Evolutionary conservation across 2,113 vertebrate genomes (phyloP), one percentile per base, ranked within the genome.

Genomic region (Butorides virescens): DNA sequence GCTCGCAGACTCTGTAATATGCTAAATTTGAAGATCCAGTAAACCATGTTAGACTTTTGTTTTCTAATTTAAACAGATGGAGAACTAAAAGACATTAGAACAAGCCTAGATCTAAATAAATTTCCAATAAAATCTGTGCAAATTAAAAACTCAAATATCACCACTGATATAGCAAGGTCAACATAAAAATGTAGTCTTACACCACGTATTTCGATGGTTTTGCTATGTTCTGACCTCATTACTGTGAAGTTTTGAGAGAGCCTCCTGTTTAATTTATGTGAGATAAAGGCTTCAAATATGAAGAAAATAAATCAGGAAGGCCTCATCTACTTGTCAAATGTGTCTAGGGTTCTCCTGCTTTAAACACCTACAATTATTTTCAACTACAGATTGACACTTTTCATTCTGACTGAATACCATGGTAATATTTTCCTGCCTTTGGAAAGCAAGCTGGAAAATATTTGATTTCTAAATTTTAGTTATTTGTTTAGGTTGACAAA

Each of bases 1-100:
- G 98, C 98, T 88, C 98, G 98, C 68, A 99, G 98, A 91, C 98
- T 99, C 97, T 99, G 99, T 34, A 99, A 98, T 84, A 98, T 17
- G 63, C 99, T 99, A 97, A 77, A 86, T 84, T 93, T 81, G 76
- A 90, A 97, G 76, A 95, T 46, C 17, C 87, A 93, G 76, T 74
- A 91, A 82, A 77, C 1, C 21, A 70, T 14, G 21, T 95, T 95
- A 95, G 82, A 87, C 23, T 90, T 88, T 85, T 47, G 81, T 7
- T 58, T 95, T 91, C 47, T 50, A 58, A 74, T 65, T 79, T 71
- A 59, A 92, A 87, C 23, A 95, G 74, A 65, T 27, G 3, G 23
- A 93, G 19, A 93, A 84, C 39, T 50, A 85, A 52, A 42, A 81
- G 10, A 26, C 23, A 79, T 50, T 44, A 66, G 36, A 70, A 21